Evolutionary conservation across 2,113 vertebrate species (phyloP), one percentile per base, ranked within the genome.

Genomic region (Accipiter virgatus): DNA sequence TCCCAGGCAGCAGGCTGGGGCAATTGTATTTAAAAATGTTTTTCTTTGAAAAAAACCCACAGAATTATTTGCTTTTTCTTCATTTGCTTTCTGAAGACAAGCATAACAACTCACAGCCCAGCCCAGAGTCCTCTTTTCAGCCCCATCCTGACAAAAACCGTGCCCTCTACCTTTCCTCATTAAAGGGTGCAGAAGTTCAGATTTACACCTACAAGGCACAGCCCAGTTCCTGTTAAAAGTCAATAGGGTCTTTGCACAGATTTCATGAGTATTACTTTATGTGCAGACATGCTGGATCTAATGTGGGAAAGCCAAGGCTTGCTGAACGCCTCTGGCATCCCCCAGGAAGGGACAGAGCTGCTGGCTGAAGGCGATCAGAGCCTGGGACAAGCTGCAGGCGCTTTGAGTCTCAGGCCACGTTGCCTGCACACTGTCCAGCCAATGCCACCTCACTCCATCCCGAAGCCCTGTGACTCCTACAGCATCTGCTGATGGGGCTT

Each of bases 211-310:
- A 11, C 0, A 1, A 84, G 56, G 58, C 59, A 29, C 40, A 62
- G 80, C 38, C 68, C 68, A 47, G 47, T 26, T 75, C 68, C 70
- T 1, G 1, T 10, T 7, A 36, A 42, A 43, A 34, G 31, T 61
- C 61, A 55, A 19, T 15, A 50, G 47, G 21, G 11, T 81, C 68
- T 71, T 26, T 47, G 56, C 58, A 52, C 71, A 29, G 81, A 45
- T 40, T 36, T 55, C 3, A 1, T 16, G 36, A 71, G 27, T 16
- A 9, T n/a, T 61, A 20, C 10, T 52, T 32, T 38, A 45, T 22
- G 58, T 6, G 1, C 7, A 6, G 42, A 67, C 34, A 2, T 7
- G 29, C 32, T 0, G 2, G 32, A 48, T 19, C 70, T 20, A n/a
- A 34, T 0, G 1, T 27, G 38, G 55, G 48, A 53, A 48, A 79